Evolutionary conservation across 1,140 invertebrate genomes (phyloP).

Genomic region (Magallana angulata): DNA sequence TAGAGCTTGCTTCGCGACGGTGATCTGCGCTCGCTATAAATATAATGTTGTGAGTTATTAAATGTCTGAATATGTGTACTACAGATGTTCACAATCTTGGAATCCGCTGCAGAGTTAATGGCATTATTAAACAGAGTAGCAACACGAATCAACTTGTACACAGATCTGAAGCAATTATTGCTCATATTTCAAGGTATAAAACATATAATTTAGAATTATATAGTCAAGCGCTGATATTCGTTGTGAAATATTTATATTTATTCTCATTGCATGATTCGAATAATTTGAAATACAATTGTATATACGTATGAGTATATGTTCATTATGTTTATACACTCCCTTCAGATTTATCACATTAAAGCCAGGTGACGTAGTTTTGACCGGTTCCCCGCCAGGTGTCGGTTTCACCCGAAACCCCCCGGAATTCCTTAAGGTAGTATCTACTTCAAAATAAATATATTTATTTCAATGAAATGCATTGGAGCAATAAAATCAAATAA

Average conservation of each 20-base stretch:
- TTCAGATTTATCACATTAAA: conserved; percentile 88
- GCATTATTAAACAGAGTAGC: conserved; percentile 88
- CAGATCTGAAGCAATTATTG: conserved; percentile 88
- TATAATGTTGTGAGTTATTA: neutral
- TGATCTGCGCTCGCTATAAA: neutral
- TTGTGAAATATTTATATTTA: too few species aligned
- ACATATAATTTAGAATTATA: too few species aligned
- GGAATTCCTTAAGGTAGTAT: conserved; percentile 86
- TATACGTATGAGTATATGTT: too few species aligned
- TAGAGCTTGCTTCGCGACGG: too few species aligned
- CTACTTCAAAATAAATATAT: too few species aligned
- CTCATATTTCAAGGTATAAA: conserved; percentile 82
- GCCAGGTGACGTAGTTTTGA: conserved; percentile 92
- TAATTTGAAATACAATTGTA: neutral
- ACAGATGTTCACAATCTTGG: conserved; percentile 86
- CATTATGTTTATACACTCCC: too few species aligned
- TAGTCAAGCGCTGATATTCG: too few species aligned
- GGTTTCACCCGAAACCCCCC: conserved; percentile 89
- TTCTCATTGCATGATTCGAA: neutral
- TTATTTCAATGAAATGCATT: too few species aligned
- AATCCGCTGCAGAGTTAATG: conserved; percentile 88
- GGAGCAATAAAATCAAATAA: too few species aligned
- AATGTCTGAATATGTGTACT: conserved; percentile 41
- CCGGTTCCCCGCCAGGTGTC: conserved; percentile 92
- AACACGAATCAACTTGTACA: conserved; percentile 90